Percentiles rank a stretch among this genome's conserved stretches.
These are phyloP conservation scores for Achatina immaculata DNA, from an alignment of 1,140 invertebrate genomes.

Conservation along the genomic window DNA sequence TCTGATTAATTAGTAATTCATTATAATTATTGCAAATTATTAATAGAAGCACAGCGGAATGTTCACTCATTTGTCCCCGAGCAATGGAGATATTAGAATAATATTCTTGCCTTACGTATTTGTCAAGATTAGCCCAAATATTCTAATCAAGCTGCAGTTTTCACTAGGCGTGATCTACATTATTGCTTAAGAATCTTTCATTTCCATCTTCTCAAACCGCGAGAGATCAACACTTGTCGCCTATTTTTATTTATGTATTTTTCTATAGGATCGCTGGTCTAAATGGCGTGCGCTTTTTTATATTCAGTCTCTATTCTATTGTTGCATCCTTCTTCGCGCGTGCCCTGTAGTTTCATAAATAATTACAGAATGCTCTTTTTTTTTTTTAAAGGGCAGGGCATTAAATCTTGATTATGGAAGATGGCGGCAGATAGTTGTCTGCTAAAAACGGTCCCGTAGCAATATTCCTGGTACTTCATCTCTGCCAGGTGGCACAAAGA, in stretches of 20 bases:
- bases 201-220: not conserved
- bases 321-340: not conserved
- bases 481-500: not conserved
- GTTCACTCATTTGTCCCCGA: not conserved
- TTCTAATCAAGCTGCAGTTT: not conserved
- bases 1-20: constrained; percentile 1
- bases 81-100: not conserved
- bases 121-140: not conserved
- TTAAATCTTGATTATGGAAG: not conserved
- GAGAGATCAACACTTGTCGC: not conserved
- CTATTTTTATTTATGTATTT: too few species aligned
- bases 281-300: not conserved
- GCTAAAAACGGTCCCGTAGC: too few species aligned
- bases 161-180: not conserved
- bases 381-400: not conserved
- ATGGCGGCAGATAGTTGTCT: not conserved
- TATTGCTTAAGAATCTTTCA: not conserved
- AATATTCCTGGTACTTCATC: not conserved
- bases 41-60: not conserved
- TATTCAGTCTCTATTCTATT: not conserved
- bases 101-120: not conserved
- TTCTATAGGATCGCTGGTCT: too few species aligned
- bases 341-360: not conserved
- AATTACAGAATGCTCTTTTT: not conserved
- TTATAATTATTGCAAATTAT: constrained; percentile 2